Evolutionary conservation across 2,888 invertebrate genomes (phyloP), one percentile per base, ranked within the genome.

Genomic region (Melieria crassipennis): DNA sequence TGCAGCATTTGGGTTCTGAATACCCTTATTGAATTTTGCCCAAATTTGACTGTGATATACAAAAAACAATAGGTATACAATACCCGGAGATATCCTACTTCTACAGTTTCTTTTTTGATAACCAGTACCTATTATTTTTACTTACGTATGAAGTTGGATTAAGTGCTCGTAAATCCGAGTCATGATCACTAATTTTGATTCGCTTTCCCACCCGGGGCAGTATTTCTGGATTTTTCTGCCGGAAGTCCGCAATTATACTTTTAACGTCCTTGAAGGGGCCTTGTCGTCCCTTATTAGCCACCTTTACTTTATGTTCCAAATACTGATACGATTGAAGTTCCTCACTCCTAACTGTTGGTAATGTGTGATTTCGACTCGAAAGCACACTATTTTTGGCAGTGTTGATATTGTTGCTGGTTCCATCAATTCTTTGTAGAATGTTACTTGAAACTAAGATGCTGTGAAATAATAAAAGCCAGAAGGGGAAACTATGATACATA

Each of bases 211-310:
- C 89, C 77, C 92, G 86, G 0, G 93, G 93, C 0, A 92, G 91
- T 5, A 91, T 88, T 76, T 94, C 93, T 0, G 93, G 93, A 85
- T 94, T 93, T 76, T 92, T 88, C 75, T 92, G 92, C 76, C 93
- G 89, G 81, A 93, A 93, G 82, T 94, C 94, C 0, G 93, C 94
- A 80, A 94, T 93, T 70, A 94, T 93, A 5, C 93, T 92, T 82
- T 93, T 91, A 0, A 94, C 94, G 83, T 95, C 94, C 72, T 94
- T 90, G n/a, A 92, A 92, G 0, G 93, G 91, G 0, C 93, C 92
- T 81, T 93, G 93, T 0, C 92, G 88, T 0, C 93, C 93, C 87
- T 89, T 65, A 58, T 75, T 73, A 7, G 69, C 64, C 30, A 30
- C 30, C 56, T 65, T 57, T 6, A 89, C 0, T 87, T 88, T 79